These are phyloP conservation scores for Chionis minor DNA, from an alignment of 2,113 vertebrate species.

Conservation along the genomic window DNA sequence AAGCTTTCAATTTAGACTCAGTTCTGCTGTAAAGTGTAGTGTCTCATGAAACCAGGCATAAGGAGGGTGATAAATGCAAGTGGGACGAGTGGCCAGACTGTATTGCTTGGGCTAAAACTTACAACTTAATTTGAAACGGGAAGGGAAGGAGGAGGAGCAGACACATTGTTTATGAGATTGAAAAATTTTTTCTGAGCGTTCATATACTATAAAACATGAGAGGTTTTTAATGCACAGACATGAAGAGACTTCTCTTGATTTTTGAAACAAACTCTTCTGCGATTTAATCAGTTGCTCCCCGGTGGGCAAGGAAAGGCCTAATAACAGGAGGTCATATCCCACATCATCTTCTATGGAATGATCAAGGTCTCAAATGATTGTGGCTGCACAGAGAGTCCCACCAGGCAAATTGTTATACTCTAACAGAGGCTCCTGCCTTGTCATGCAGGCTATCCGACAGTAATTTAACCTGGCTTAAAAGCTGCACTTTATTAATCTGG, in stretches of 20 bases:
- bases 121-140: background rate
- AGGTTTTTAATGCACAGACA: background rate
- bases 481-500: background rate
- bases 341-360: rapidly evolving
- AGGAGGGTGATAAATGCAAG: background rate
- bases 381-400: background rate
- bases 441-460: background rate
- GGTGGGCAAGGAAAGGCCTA: background rate
- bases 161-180: background rate
- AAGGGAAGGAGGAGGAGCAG: background rate
- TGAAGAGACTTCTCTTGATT: background rate
- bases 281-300: background rate
- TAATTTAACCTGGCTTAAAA: background rate
- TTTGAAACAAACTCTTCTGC: background rate
- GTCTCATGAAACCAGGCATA: background rate
- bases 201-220: background rate
- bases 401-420: background rate
- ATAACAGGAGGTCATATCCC: background rate
- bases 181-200: background rate
- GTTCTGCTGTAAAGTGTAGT: background rate
- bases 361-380: background rate
- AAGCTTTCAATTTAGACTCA: background rate
- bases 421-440: background rate
- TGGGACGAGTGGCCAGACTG: background rate
- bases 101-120: background rate